Base-by-base conservation (phyloP, 92 coral and sea anemone genomes). In the Palythoa grandiflora region DNA sequence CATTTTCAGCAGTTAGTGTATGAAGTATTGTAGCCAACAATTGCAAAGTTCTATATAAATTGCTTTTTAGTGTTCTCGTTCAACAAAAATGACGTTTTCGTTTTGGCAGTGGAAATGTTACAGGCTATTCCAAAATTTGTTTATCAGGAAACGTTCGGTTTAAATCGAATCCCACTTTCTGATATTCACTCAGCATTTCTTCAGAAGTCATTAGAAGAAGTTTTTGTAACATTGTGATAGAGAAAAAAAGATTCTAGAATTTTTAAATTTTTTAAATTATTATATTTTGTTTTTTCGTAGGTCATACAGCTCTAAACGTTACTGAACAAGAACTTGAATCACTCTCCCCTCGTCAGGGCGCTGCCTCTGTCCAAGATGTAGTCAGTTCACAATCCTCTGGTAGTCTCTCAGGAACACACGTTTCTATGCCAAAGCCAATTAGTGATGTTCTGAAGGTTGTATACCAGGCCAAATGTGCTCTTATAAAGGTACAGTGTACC, bases 401-500 rank as follows among this genome's bases (percentile, higher is more conserved):
- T 15, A 93, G 93, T 78, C 77, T 89, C 6, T 89, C 87, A 21
- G 68, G 76, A 35, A 84, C 92, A 16, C 90, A 79, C 38, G 84
- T 92, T 17, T 79, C 93, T 17, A 83, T 94, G 7, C 96, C 96
- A 28, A 92, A 92, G 80, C 89, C 99, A 38, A 87, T 97, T 44
- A 90, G 91, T 6, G 97, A 97, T 73, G 99, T 97, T 61, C 91
- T 97, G 44, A 97, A 93, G 84, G 93, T 95, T 53, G 98, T 96
- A 21, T 93, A 97, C 84, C 98, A 95, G 89, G 92, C 98, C 16
- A 97, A 97, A 86, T 97, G 99, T 80, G 91, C 92, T 17, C 94
- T 96, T 6, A 92, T 96, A 9, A 96, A 95, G 99, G 99, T 93
- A 72, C 65, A 63, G 36, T 38, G 61, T 39, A 15, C 10, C 36